These are phyloP conservation scores for Ashinkailepas kermadecensis DNA, from an alignment of 2,888 invertebrate species.

Conservation along the genomic window DNA sequence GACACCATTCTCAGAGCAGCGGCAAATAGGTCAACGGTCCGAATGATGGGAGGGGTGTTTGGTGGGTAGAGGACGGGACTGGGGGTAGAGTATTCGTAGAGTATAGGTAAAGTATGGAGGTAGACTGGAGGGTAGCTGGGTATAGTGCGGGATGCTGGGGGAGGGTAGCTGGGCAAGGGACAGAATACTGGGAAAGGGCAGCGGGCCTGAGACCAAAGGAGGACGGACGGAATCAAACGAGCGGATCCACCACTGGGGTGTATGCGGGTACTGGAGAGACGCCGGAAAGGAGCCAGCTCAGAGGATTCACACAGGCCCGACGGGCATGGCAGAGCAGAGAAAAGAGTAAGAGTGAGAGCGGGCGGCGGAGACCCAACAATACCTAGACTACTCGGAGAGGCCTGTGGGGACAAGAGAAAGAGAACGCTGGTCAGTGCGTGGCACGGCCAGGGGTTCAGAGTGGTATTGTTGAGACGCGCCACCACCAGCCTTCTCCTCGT, in stretches of 20 bases:
- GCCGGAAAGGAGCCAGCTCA: not conserved
- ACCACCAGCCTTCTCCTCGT: not conserved
- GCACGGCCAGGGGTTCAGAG: not conserved
- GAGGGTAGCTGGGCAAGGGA: too few relatives aligned
- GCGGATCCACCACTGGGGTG: not conserved
- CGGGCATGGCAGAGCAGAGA: not conserved
- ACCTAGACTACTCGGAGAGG: constrained; percentile 21
- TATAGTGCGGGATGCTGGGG: too few relatives aligned
- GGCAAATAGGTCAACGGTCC: too few relatives aligned
- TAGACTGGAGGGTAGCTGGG: too few relatives aligned
- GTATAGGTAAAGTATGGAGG: too few relatives aligned
- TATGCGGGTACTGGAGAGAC: not conserved
- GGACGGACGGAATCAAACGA: not conserved
- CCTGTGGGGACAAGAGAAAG: not conserved
- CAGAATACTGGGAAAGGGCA: not conserved
- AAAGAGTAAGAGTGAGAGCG: not conserved
- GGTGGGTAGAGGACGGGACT: too few relatives aligned
- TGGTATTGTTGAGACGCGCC: not conserved
- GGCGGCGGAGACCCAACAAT: constrained; percentile 19
- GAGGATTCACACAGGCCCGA: not conserved
- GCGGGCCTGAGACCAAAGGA: not conserved
- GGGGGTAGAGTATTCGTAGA: too few relatives aligned
- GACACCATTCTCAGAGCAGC: too few relatives aligned
- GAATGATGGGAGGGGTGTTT: too few relatives aligned
- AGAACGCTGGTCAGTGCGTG: not conserved